Evolutionary conservation across 2,113 vertebrate genomes (phyloP).

Genomic region (Cervus canadensis): DNA sequence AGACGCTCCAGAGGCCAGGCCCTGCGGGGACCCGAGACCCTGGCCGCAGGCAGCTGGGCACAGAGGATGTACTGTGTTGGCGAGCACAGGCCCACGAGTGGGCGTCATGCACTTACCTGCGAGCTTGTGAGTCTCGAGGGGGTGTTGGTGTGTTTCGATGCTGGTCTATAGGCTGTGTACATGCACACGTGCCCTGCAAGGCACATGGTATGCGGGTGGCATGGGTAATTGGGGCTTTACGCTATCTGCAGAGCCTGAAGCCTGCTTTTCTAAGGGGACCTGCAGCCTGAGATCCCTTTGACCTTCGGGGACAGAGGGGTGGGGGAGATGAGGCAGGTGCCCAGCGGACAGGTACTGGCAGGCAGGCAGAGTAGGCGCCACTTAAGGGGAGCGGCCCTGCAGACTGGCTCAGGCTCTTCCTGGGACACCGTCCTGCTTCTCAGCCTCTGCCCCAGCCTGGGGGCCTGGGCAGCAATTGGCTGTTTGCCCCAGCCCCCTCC

Average conservation of each 20-base stretch:
- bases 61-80: neutral
- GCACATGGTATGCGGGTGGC: neutral
- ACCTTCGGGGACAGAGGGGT: fast-evolving
- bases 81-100: fast-evolving
- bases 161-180: neutral
- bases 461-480: neutral
- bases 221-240: neutral
- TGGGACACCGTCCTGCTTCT: neutral
- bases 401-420: neutral
- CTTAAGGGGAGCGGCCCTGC: neutral
- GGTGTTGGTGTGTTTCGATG: neutral
- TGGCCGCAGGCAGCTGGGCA: neutral
- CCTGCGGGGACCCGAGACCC: neutral
- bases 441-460: neutral
- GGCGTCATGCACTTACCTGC: fast-evolving
- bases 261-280: neutral
- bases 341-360: neutral
- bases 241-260: neutral
- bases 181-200: neutral
- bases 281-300: neutral
- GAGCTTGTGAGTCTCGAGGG: neutral
- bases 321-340: neutral
- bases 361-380: neutral
- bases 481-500: neutral
- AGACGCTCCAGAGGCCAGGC: neutral